These are phyloP conservation scores for Ammospiza nelsoni DNA, from an alignment of 2,113 vertebrate genomes.

Conservation along the genomic window DNA sequence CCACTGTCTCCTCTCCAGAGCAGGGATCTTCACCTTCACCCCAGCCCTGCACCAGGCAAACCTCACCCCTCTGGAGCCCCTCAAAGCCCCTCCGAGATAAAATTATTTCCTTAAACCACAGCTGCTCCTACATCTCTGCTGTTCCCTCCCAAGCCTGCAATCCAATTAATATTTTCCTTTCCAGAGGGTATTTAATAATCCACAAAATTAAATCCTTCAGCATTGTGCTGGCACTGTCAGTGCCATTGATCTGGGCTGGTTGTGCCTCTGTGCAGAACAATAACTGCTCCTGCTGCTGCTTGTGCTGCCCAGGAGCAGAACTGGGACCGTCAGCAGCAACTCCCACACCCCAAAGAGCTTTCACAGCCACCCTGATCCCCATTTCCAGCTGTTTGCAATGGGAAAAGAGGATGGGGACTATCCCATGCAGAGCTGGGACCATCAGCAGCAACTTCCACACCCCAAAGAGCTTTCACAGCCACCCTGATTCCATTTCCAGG, in stretches of 20 bases:
- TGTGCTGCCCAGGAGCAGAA: neutral
- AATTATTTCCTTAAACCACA: slow-evolving; percentile 12
- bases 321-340: rapidly evolving
- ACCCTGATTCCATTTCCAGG: too few species aligned
- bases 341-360: too few species aligned
- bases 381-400: too few species aligned
- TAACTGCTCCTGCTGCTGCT: rapidly evolving
- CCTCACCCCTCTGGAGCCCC: neutral
- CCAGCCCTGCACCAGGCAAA: neutral
- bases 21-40: neutral
- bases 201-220: slow-evolving; percentile 40
- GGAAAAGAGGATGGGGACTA: too few species aligned
- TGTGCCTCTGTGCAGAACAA: neutral
- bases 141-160: slow-evolving; percentile 5
- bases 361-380: too few species aligned
- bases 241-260: slow-evolving; percentile 3
- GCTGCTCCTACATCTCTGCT: neutral
- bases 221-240: neutral
- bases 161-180: slow-evolving; percentile 62
- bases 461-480: too few species aligned
- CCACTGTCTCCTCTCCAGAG: neutral
- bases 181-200: slow-evolving; percentile 57
- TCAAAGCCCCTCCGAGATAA: neutral
- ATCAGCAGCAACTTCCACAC: too few species aligned
- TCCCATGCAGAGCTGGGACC: too few species aligned